These are phyloP conservation scores for Uria aalge DNA, from an alignment of 2,113 vertebrate species.

Conservation along the genomic window DNA sequence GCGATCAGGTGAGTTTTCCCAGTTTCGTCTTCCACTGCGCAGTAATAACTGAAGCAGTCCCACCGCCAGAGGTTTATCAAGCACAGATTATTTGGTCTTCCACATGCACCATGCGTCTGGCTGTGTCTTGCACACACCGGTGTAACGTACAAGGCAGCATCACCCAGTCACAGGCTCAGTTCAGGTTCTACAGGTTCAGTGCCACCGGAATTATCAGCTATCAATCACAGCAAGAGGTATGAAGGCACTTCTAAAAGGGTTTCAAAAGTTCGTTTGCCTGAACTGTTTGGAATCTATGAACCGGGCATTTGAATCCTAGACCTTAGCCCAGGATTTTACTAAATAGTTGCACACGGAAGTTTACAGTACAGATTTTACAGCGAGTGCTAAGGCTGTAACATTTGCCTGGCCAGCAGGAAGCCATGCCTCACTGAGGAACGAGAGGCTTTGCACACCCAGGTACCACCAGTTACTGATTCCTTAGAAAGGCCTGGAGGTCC, in stretches of 20 bases:
- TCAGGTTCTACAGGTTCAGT: background rate
- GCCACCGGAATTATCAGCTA: background rate
- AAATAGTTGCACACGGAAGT: background rate
- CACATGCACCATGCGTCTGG: background rate
- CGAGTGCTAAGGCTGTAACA: background rate
- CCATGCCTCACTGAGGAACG: background rate
- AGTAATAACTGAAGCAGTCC: background rate
- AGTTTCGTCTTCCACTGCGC: background rate
- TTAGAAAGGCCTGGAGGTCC: background rate
- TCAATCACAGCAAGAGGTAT: background rate
- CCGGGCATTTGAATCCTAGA: background rate
- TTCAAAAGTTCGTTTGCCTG: background rate
- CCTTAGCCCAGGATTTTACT: background rate
- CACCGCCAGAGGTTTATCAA: background rate
- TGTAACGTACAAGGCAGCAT: background rate
- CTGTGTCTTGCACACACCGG: background rate
- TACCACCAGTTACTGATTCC: background rate
- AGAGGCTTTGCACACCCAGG: background rate
- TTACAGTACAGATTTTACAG: constrained; percentile 40
- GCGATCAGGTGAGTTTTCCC: background rate
- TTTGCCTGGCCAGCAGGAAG: constrained; percentile 6
- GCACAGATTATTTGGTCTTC: background rate
- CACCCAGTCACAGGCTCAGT: background rate
- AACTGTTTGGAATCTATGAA: background rate
- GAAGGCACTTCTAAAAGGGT: constrained; percentile 36